Evolutionary conservation across 2,113 vertebrate genomes (phyloP), one percentile per base, ranked within the genome.

Genomic region (Nycticebus coucang): DNA sequence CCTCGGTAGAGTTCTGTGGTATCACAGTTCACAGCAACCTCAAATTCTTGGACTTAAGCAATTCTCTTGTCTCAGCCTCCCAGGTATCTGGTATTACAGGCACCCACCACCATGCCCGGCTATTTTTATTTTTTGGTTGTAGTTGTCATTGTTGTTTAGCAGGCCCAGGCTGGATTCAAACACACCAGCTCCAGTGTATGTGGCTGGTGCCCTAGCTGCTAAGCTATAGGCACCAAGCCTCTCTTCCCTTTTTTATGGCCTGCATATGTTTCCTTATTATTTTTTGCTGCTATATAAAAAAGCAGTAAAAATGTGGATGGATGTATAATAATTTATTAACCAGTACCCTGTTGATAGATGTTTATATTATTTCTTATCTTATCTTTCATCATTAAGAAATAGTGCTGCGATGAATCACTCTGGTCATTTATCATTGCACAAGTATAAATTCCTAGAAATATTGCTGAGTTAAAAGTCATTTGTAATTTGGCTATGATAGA

Each of bases 391-490:
- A 53, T 53, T 92, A 71, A 90, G 21, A 86, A n/a, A 59, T 68
- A 74, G 45, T 78, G 15, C 33, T 89, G 21, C 85, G 57, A 6
- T 71, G 62, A 57, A 22, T 71, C 84, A 45, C n/a, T 88, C 71
- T 83, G 60, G 71, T 53, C 12, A 30, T 89, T n/a, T 18, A 9
- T 83, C 59, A 71, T n/a, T 85, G 55, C 33, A 17, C 7, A 86
- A 80, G 22, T 74, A 2, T 90, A 80, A 90, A 95, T 89, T 89
- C 64, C 87, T 85, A 59, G 87, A 90, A 89, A 90, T 85, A 37
- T 37, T 60, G 69, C 81, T 69, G 18, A 74, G 59, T 75, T 30
- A 91, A 89, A 66, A 15, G 37, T n/a, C 18, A 60, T 37, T 68
- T 83, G n/a, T 89, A 79, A 90, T 66, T 14, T 50, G 50, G 33